A percentile compares a stretch with the other conserved stretches of the same genome.
phyloP scores from a whole-genome alignment of 1,140 invertebrate species.

The Laodelphax striatellus region DNA sequence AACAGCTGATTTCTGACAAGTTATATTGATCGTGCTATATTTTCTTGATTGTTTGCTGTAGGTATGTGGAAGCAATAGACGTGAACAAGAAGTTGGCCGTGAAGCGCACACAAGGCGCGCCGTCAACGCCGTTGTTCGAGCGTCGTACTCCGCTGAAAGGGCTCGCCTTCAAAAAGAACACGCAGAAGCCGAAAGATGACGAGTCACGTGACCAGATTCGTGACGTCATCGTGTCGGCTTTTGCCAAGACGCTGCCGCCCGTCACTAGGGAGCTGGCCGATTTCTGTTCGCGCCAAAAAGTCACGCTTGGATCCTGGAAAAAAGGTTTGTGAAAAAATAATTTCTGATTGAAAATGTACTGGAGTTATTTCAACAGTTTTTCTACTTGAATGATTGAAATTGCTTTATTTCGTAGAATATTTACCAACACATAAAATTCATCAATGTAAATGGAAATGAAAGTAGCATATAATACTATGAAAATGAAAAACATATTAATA shows the following conservation, averaged over 20 bases:
- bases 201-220: neutral
- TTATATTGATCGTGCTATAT: too few species aligned
- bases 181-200: neutral
- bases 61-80: conserved; percentile 12
- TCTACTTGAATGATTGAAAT: too few species aligned
- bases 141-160: too few species aligned
- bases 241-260: conserved; percentile 8
- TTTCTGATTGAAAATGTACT: too few species aligned
- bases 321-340: neutral
- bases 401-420: too few species aligned
- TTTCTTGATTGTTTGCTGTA: neutral
- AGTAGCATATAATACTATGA: too few species aligned
- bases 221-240: conserved; percentile 2
- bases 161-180: neutral
- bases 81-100: conserved; percentile 3
- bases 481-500: too few species aligned
- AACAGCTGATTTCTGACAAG: too few species aligned
- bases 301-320: conserved; percentile 1
- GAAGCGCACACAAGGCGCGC: neutral
- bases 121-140: neutral
- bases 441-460: too few species aligned
- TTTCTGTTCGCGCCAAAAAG: conserved; percentile 6
- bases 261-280: conserved; percentile 8
- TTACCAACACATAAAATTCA: too few species aligned
- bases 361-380: too few species aligned